phyloP scores from a whole-genome alignment of 2,888 invertebrate species.

The Drosophila nigricruria region DNA sequence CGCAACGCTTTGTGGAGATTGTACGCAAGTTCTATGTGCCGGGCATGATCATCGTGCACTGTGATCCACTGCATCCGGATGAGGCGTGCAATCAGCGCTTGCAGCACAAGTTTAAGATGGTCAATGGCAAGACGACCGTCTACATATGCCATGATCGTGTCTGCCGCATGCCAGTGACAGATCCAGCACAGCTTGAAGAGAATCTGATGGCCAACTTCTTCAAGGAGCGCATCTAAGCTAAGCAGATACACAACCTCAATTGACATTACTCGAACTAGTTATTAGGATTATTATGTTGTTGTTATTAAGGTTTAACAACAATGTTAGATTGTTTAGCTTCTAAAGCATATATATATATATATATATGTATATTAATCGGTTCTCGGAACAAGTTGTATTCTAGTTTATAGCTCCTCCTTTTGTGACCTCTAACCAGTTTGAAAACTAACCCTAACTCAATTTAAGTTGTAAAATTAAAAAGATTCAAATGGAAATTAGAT shows the following conservation, averaged over 20 bases:
- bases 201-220: conserved; percentile 82
- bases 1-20: conserved; percentile 81
- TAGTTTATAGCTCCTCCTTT: conserved; percentile 19
- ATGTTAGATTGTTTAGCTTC: conserved; percentile 53
- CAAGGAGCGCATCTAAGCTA: conserved; percentile 57
- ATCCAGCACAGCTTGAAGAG: conserved; percentile 81
- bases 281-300: conserved; percentile 14
- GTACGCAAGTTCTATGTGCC: conserved; percentile 84
- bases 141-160: conserved; percentile 85
- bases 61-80: conserved; percentile 79
- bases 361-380: conserved; percentile 34
- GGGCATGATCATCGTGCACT: conserved; percentile 84
- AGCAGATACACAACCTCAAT: not conserved
- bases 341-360: conserved; percentile 49
- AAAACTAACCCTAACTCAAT: not conserved
- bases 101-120: conserved; percentile 84
- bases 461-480: not conserved
- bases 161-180: conserved; percentile 84
- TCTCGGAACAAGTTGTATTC: conserved; percentile 63
- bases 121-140: conserved; percentile 83
- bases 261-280: conserved; percentile 54
- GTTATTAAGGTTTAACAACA: conserved; percentile 22
- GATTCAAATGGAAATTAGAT: not conserved
- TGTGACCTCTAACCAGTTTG: conserved; percentile 5
- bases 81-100: conserved; percentile 77